Evolutionary conservation across 2,797 vertebrate genomes (phyloP).

Genomic region (Ctenopoma multispine): DNA sequence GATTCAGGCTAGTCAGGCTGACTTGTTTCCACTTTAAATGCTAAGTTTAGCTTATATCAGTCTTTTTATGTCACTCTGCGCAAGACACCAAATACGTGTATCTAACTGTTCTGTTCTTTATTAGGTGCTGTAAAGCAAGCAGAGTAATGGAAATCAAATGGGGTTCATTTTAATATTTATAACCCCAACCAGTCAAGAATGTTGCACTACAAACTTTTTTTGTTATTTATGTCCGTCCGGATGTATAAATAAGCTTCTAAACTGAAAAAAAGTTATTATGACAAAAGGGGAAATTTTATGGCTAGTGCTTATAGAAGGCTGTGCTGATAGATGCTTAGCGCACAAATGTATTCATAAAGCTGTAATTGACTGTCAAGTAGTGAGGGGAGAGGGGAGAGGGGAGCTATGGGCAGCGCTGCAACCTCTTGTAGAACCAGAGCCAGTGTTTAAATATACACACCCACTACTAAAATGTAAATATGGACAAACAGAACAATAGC

Average conservation of each 20-base stretch:
- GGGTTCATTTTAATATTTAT: conserved; percentile 64
- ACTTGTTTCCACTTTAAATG: too few species aligned
- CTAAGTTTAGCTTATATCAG: too few species aligned
- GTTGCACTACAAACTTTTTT: conserved; percentile 51
- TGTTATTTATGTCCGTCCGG: conserved; percentile 48
- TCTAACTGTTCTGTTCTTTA: conserved; percentile 17
- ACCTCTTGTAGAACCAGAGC: conserved; percentile 51
- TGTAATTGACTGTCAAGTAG: conserved; percentile 67
- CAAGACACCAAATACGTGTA: neutral
- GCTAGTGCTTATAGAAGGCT: conserved; percentile 9
- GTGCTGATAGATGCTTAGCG: conserved; percentile 50
- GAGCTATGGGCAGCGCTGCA: conserved; percentile 47
- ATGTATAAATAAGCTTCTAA: conserved; percentile 54
- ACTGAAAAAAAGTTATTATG: conserved; percentile 40
- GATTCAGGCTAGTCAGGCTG: too few species aligned
- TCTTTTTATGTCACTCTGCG: neutral
- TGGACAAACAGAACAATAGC: conserved; percentile 45
- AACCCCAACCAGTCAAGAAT: conserved; percentile 21
- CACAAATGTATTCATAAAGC: conserved; percentile 60
- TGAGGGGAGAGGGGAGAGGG: conserved; percentile 46
- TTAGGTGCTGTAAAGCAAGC: conserved; percentile 28
- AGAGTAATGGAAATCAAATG: conserved; percentile 45
- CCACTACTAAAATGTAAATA: conserved; percentile 55
- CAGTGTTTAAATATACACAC: conserved; percentile 54
- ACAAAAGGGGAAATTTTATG: conserved; percentile 37